phyloP scores from a whole-genome alignment of 2,888 invertebrate genomes.

The Crepidodera aurea region DNA sequence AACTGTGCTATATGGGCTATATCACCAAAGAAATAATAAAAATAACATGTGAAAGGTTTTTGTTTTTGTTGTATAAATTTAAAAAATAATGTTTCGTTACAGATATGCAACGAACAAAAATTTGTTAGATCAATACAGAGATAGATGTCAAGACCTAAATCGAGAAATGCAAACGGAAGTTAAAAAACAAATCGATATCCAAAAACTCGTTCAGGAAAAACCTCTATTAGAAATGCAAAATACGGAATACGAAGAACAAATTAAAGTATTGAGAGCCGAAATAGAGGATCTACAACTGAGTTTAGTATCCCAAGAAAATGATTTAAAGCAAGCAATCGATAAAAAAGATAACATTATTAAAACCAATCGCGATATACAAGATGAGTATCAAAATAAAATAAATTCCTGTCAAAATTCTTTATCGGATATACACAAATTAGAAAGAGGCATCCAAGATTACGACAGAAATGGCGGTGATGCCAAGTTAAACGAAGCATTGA shows the following conservation, averaged over 20 bases:
- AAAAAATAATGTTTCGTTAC: background rate
- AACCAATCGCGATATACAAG: conserved; percentile 58
- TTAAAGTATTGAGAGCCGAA: conserved; percentile 52
- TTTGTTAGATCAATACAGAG: conserved; percentile 64
- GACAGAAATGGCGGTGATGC: conserved; percentile 65
- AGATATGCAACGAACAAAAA: conserved; percentile 63
- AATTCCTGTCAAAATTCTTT: conserved; percentile 36
- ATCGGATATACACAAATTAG: conserved; percentile 65
- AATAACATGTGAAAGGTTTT: no score
- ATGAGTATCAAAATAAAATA: conserved; percentile 61
- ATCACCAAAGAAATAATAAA: no score
- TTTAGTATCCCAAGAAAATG: conserved; percentile 43
- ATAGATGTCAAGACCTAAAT: conserved; percentile 67
- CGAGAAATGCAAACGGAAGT: conserved; percentile 71
- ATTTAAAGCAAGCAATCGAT: conserved; percentile 50
- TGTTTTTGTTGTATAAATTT: no score
- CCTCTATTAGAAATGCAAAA: conserved; percentile 62
- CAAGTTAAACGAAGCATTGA: conserved; percentile 65
- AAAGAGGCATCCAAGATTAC: conserved; percentile 67
- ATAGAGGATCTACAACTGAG: conserved; percentile 52
- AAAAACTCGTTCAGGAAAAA: conserved; percentile 66
- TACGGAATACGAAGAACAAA: conserved; percentile 56
- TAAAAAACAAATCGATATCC: conserved; percentile 74
- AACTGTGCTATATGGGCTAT: no score
- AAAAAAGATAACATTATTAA: conserved; percentile 40